These are phyloP conservation scores for Diplolepis rosae DNA, from an alignment of 2,888 invertebrate species.

Conservation along the genomic window DNA sequence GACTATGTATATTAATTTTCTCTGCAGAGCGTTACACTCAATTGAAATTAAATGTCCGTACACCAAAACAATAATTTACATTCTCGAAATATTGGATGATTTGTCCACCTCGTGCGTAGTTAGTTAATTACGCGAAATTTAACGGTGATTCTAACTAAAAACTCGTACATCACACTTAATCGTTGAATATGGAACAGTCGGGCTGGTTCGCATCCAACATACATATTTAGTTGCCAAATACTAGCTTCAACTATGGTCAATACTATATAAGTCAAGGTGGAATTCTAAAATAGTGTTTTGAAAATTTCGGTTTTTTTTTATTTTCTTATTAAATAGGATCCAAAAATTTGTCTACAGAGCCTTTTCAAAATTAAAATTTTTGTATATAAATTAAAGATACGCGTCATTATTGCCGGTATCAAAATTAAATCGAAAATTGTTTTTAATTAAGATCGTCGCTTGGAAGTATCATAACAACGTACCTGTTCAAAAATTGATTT, in stretches of 20 bases:
- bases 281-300: too few species aligned
- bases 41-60: conserved; percentile 37
- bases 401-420: too few species aligned
- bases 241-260: conserved; percentile 61
- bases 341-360: too few species aligned
- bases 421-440: too few species aligned
- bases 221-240: conserved; percentile 65
- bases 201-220: conserved; percentile 54
- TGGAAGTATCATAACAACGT: too few species aligned
- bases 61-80: conserved; percentile 45
- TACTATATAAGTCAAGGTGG: too few species aligned
- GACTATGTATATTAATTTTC: conserved; percentile 40
- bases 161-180: conserved; percentile 70
- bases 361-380: too few species aligned
- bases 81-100: conserved; percentile 46
- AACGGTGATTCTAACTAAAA: conserved; percentile 62
- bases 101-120: conserved; percentile 47
- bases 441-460: too few species aligned
- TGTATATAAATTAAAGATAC: too few species aligned
- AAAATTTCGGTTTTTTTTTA: too few species aligned
- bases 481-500: too few species aligned
- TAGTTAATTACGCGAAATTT: conserved; percentile 66
- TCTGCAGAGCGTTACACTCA: conserved; percentile 39
- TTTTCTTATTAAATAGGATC: too few species aligned
- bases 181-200: conserved; percentile 70